Evolutionary conservation across 2,888 invertebrate species (phyloP), one percentile per base, ranked within the genome.

Genomic region (Drosophila kuntzei): DNA sequence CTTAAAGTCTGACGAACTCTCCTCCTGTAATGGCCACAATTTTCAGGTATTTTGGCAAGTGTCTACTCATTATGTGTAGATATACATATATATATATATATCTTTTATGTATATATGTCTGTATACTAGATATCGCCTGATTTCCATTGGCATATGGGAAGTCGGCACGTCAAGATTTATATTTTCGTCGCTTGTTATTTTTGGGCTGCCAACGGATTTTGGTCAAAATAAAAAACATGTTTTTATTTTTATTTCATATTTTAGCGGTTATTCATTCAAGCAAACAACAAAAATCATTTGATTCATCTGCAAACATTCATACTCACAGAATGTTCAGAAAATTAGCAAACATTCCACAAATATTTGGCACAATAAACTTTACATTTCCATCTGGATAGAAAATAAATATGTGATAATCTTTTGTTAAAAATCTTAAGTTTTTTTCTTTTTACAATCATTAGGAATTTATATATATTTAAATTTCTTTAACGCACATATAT

Each of bases 111-210:
- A 27, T 36, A 27, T 60, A 16, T 29, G 14, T 49, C 22, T 60
- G 25, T 29, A 53, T 61, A 66, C 54, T 71, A 51, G 47, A 73
- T 61, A 70, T 66, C 57, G 67, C 46, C 65, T 55, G 82, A 69
- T 76, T 74, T 75, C 85, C 68, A 81, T 85, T 64, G 67, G 66
- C 70, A 87, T 82, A 72, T 79, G 71, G 83, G 59, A 72, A 47
- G 75, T 69, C 75, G 75, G 51, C 65, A 70, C 65, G 71, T 65
- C 63, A 60, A 72, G 55, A 67, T 81, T 67, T 82, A 73, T 82
- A 73, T 79, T 65, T 77, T 55, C 39, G 59, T 65, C 65, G 53
- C 44, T 69, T 87, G 69, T 76, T 86, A 83, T 88, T 88, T 88
- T 82, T 86, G 63, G 66, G 43, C 34, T 44, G 71, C 50, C 47